These are phyloP conservation scores for Ophiothrix spiculata DNA, from an alignment of 35 echinoderm and acorn worm species.

Conservation along the genomic window DNA sequence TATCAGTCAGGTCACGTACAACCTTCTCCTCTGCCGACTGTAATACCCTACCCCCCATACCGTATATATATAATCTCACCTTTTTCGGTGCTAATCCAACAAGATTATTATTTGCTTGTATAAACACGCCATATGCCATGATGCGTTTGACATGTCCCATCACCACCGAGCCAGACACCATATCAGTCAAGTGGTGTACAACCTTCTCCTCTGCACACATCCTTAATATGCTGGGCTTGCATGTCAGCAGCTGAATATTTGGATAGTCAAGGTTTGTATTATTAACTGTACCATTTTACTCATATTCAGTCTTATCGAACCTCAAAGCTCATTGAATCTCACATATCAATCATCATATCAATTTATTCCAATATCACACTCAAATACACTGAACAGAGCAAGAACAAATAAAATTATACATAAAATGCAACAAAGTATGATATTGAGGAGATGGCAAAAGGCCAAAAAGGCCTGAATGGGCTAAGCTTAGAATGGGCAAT, in stretches of 20 bases:
- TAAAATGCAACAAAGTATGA: too few relatives aligned
- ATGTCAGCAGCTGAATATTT: slow-evolving; percentile 64
- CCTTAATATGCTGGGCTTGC: slow-evolving; percentile 63
- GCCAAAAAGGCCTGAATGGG: too few relatives aligned
- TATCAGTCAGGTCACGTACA: slow-evolving; percentile 39
- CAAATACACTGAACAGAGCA: too few relatives aligned
- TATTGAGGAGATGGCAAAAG: too few relatives aligned
- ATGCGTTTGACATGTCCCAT: slow-evolving; percentile 54
- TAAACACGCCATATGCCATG: slow-evolving; percentile 64
- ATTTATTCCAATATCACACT: too few relatives aligned
- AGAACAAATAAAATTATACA: too few relatives aligned
- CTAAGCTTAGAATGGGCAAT: too few relatives aligned
- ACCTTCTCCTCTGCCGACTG: slow-evolving; percentile 21
- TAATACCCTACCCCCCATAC: slow-evolving; percentile 30
- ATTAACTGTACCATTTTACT: too few relatives aligned
- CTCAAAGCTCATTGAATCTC: too few relatives aligned
- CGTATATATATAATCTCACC: slow-evolving; percentile 49
- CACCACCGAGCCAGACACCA: slow-evolving; percentile 30
- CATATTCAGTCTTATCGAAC: too few relatives aligned
- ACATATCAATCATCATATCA: too few relatives aligned
- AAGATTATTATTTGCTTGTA: slow-evolving; percentile 57
- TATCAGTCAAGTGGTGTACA: slow-evolving; percentile 39
- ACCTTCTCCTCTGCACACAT: slow-evolving; percentile 15
- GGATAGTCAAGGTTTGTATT: too few relatives aligned
- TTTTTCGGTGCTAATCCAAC: slow-evolving; percentile 61